phyloP scores from a whole-genome alignment of 2,888 invertebrate genomes.

The Eupithecia insigniata region DNA sequence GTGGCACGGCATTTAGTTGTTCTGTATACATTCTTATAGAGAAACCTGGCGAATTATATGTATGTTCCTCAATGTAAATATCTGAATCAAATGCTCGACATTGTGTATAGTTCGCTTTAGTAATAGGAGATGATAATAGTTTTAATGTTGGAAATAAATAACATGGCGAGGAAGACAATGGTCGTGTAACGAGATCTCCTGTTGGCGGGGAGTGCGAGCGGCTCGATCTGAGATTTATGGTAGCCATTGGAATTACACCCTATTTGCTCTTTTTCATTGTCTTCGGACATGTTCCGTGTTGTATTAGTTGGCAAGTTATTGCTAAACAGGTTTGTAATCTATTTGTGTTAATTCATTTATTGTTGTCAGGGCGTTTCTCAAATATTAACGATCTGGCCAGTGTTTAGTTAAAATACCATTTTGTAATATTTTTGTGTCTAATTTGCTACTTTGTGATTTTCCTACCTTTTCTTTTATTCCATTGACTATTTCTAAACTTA shows the following conservation, averaged over 20 bases:
- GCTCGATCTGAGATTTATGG: slow-evolving; percentile 71
- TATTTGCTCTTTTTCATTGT: slow-evolving; percentile 66
- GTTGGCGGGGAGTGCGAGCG: slow-evolving; percentile 70
- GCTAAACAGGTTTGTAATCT: background rate
- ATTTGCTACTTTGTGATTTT: background rate
- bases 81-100: background rate
- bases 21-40: background rate
- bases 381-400: background rate
- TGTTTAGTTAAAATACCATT: background rate
- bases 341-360: background rate
- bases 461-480: background rate
- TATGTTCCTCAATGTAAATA: background rate
- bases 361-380: background rate
- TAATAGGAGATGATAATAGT: slow-evolving; percentile 78
- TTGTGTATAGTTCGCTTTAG: slow-evolving; percentile 6
- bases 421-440: background rate
- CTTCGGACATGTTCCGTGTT: slow-evolving; percentile 40
- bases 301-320: slow-evolving; percentile 5
- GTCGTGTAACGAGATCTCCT: slow-evolving; percentile 77
- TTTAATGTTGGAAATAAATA: slow-evolving; percentile 80
- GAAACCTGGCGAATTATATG: slow-evolving; percentile 32
- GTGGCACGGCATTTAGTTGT: slow-evolving; percentile 54
- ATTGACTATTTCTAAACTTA: slow-evolving; percentile 79
- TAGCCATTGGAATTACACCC: slow-evolving; percentile 73
- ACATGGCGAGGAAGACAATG: slow-evolving; percentile 76